Percentiles rank a stretch among this genome's conserved stretches.
These are phyloP conservation scores for Oophaga pumilio DNA, from an alignment of 2,113 vertebrate species.

Conservation along the genomic window DNA sequence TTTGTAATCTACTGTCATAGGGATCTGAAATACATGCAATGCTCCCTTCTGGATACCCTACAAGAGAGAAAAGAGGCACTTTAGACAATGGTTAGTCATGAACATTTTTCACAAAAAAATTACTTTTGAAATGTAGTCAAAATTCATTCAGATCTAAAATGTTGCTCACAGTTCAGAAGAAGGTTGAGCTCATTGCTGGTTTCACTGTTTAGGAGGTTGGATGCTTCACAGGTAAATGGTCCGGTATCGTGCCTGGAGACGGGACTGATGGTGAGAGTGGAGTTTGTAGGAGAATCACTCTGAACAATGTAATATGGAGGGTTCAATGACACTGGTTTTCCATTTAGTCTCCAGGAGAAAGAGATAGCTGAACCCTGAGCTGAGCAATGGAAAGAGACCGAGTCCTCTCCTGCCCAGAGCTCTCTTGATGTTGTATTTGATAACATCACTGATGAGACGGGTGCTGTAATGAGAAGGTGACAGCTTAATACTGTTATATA, in stretches of 20 bases:
- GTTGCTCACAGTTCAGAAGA: conserved; percentile 44
- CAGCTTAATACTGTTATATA: not conserved
- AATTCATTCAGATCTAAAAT: not conserved
- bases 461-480: not conserved
- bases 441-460: not conserved
- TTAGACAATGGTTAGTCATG: not conserved
- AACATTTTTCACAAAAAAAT: not conserved
- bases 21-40: not conserved
- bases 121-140: no score
- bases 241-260: conserved; percentile 19
- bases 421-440: not conserved
- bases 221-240: conserved; percentile 21
- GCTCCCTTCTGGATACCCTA: conserved; percentile 11
- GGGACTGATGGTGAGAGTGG: conserved; percentile 32
- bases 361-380: conserved; percentile 5
- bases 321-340: not conserved
- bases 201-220: not conserved
- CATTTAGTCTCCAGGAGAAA: conserved; percentile 32
- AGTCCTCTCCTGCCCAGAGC: conserved; percentile 27
- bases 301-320: not conserved
- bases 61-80: not conserved
- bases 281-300: not conserved
- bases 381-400: conserved; percentile 2
- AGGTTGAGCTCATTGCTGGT: conserved; percentile 20
- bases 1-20: not conserved